Evolutionary conservation across 2,888 invertebrate species (phyloP).

Genomic region (Oasisia sp.): DNA sequence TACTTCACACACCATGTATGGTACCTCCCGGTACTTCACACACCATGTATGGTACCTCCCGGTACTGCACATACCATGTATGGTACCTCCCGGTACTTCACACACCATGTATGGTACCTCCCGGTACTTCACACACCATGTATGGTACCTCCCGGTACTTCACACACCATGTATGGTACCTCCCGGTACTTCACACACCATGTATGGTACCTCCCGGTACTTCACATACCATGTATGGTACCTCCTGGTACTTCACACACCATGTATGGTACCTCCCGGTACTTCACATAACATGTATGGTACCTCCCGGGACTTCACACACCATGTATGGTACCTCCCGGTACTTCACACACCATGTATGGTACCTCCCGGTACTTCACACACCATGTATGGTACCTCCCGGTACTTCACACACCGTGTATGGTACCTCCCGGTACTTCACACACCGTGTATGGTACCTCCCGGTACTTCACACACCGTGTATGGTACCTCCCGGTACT

Average conservation of each 20-base stretch:
- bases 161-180: too few relatives aligned
- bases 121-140: too few relatives aligned
- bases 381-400: too few relatives aligned
- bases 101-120: too few relatives aligned
- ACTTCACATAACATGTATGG: background rate
- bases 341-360: background rate
- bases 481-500: background rate
- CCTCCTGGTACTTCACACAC: background rate
- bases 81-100: too few relatives aligned
- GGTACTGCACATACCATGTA: background rate
- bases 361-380: too few relatives aligned
- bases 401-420: too few relatives aligned
- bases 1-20: background rate
- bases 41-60: background rate
- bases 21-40: background rate
- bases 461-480: constrained; percentile 67
- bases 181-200: constrained; percentile 67
- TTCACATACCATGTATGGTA: background rate
- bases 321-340: background rate
- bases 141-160: too few relatives aligned
- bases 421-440: too few relatives aligned
- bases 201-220: background rate
- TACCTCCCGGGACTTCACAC: background rate
- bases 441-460: too few relatives aligned
- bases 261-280: background rate